Evolutionary conservation across 2,797 vertebrate genomes (phyloP).

Genomic region (Gymnopithys bicolor): DNA sequence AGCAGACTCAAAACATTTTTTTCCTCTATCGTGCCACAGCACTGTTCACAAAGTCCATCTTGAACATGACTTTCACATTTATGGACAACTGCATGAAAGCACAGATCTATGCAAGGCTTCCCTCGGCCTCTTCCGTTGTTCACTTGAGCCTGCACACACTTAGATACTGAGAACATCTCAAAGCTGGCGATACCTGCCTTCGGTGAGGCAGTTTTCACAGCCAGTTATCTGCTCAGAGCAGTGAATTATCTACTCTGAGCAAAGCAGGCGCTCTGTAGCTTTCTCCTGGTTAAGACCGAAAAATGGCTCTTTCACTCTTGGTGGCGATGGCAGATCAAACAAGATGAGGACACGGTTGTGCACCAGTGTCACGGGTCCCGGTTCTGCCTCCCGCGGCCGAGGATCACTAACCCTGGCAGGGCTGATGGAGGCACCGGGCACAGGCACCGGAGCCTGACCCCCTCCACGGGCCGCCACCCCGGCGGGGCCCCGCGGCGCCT

Average conservation of each 20-base stretch:
- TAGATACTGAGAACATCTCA: background rate
- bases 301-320: fast-evolving
- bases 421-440: fast-evolving
- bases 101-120: fast-evolving
- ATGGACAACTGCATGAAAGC: background rate
- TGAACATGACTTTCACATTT: background rate
- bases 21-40: background rate
- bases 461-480: background rate
- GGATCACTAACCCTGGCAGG: fast-evolving
- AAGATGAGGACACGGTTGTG: fast-evolving
- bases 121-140: background rate
- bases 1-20: background rate
- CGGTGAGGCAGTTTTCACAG: fast-evolving
- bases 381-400: fast-evolving
- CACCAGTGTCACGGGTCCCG: background rate
- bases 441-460: background rate
- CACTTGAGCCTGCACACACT: fast-evolving
- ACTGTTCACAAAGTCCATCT: background rate
- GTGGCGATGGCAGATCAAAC: fast-evolving
- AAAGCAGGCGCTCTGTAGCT: background rate
- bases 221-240: background rate
- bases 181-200: background rate
- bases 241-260: background rate
- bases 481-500: conserved; percentile 54
- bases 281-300: background rate